phyloP scores from a whole-genome alignment of 2,888 invertebrate species.

The Orthonychiurus folsomi region DNA sequence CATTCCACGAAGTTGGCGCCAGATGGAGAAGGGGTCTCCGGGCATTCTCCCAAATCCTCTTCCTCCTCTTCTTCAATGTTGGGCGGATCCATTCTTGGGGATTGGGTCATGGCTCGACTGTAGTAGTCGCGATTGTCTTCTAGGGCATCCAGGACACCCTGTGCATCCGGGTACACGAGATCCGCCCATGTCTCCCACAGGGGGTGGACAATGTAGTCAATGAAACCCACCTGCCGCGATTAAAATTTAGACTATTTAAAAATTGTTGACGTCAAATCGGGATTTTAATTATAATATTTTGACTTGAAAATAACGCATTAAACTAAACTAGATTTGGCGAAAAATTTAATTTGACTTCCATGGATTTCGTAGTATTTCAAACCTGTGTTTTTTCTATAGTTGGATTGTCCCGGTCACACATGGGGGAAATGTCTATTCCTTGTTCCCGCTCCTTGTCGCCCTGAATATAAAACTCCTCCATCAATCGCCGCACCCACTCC shows the following conservation, averaged over 20 bases:
- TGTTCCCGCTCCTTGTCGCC: conserved; percentile 92
- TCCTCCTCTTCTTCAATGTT: neutral
- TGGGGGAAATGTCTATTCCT: conserved; percentile 95
- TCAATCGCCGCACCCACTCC: conserved; percentile 86
- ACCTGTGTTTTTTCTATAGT: conserved; percentile 96
- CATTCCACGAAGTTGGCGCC: neutral
- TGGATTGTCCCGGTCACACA: conserved; percentile 96
- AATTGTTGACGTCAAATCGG: neutral
- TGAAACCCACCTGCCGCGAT: conserved; percentile 74
- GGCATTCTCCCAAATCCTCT: neutral
- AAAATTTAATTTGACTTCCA: too few species aligned
- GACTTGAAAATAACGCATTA: too few species aligned
- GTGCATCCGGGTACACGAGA: conserved; percentile 96
- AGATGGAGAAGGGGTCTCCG: neutral
- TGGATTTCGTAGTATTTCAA: neutral
- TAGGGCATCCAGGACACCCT: conserved; percentile 91
- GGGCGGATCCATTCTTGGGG: conserved; percentile 1
- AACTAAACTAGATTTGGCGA: too few species aligned
- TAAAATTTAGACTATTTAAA: neutral
- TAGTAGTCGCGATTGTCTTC: conserved; percentile 90
- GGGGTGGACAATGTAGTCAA: conserved; percentile 99
- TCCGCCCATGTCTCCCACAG: conserved; percentile 99
- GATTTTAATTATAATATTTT: too few species aligned
- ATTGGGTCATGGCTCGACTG: conserved; percentile 11
- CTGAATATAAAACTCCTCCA: conserved; percentile 99